Evolutionary conservation across 2,888 invertebrate genomes (phyloP), one percentile per base, ranked within the genome.

Genomic region (Nephrocerus scutellatus): DNA sequence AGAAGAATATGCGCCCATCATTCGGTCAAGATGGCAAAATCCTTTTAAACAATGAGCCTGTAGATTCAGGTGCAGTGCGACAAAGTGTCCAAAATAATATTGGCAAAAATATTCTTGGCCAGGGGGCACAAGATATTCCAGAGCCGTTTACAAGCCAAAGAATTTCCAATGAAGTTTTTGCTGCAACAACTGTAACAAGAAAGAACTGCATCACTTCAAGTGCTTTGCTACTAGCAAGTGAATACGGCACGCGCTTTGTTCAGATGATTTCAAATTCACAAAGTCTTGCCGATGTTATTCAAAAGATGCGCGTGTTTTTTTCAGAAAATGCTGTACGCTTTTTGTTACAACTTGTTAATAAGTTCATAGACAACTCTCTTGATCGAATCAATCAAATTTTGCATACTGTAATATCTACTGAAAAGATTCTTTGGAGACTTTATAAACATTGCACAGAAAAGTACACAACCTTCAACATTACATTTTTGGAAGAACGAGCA

Each of bases 41-140:
- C 5, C 15, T 57, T 4, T 35, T 66, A 3, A 66, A 65, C 44
- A 57, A 60, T 30, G 56, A 65, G 25, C 18, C 48, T 1, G 54
- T 56, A 2, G 50, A 52, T 24, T 49, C 60, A 0, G 41, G 41
- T 2, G 48, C 47, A 0, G 41, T 66, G 20, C 57, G 66, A 8
- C 54, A 54, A 23, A 63, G 49, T 44, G 41, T 66, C 1, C 64
- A 65, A 42, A 59, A 61, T 24, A 55, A 55, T 19, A 35, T 45
- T 6, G 64, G 63, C 6, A 43, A 56, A 4, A 52, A 58, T 46
- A 35, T 62, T 5, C 40, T 64, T 4, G 48, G 51, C 6, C 46
- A 50, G 32, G 60, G 62, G 6, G 49, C 41, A 0, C 50, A 53
- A 9, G 50, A 57, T 1, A 54, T 63, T 21, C 63, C 63, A 7